Conservation (phyloP, 30 jellyfish, hydroid and myxozoan genomes). For the Euphysa ruthae region DNA sequence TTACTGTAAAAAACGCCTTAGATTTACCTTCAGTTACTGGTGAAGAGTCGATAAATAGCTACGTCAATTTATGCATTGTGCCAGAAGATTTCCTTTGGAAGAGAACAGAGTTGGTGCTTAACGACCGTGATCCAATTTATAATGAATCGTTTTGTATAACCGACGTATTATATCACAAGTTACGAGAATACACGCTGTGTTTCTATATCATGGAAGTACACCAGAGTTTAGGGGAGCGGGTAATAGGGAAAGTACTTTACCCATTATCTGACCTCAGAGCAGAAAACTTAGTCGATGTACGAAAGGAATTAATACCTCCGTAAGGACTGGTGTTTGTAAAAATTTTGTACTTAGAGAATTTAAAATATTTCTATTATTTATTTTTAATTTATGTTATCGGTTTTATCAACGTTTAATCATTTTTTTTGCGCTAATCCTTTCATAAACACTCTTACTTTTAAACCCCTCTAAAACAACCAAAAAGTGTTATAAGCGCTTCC, state of each 20-base stretch:
- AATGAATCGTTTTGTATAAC: conserved; percentile 59
- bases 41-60: conserved; percentile 43
- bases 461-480: too few relatives aligned
- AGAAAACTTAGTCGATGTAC: conserved; percentile 52
- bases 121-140: conserved; percentile 53
- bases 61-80: conserved; percentile 73
- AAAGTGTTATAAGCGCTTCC: too few relatives aligned
- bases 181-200: conserved; percentile 78
- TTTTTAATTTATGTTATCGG: too few relatives aligned
- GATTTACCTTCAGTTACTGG: conserved; percentile 17
- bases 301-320: conserved; percentile 47
- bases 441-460: too few relatives aligned
- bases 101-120: conserved; percentile 41
- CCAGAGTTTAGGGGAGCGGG: conserved; percentile 47
- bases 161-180: conserved; percentile 77
- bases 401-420: too few relatives aligned
- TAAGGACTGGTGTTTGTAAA: too few relatives aligned
- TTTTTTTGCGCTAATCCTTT: too few relatives aligned
- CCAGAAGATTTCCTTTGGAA: conserved; percentile 95
- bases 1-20: conserved; percentile 42
- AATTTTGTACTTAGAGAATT: too few relatives aligned
- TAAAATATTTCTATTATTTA: too few relatives aligned
- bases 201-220: conserved; percentile 65
- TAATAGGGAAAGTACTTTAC: conserved; percentile 71
- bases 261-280: conserved; percentile 86